A percentile compares a stretch with the other conserved stretches of the same genome.
phyloP scores from a whole-genome alignment of 2,888 invertebrate genomes.

The Clunio marinus region DNA sequence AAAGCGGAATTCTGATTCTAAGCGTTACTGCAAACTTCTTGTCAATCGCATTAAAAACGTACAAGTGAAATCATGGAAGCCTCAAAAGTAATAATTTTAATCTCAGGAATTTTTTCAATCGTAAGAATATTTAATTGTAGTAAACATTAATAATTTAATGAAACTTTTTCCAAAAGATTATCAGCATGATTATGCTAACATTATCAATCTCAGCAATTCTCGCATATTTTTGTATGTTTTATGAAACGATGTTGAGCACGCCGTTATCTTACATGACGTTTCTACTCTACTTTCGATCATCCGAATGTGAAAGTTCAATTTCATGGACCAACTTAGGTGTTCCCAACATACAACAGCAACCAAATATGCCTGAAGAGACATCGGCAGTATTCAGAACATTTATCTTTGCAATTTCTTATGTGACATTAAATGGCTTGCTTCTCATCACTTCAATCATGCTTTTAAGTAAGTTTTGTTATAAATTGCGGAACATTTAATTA shows the following conservation, averaged over 20 bases:
- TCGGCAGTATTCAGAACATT: background rate
- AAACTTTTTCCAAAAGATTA: background rate
- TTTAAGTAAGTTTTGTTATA: background rate
- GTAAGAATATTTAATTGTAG: background rate
- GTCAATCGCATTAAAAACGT: too few species aligned
- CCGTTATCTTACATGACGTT: slow-evolving; percentile 2
- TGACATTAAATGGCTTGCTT: background rate
- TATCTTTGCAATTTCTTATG: background rate
- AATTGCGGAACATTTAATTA: background rate
- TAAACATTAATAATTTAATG: background rate
- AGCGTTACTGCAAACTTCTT: too few species aligned
- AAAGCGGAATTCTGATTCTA: too few species aligned
- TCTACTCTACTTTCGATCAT: slow-evolving; percentile 15
- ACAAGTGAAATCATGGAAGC: too few species aligned
- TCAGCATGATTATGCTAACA: background rate
- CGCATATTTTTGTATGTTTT: background rate
- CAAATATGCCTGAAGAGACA: background rate
- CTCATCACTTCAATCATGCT: background rate
- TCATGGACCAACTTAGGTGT: background rate
- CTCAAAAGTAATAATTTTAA: background rate
- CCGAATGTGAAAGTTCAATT: background rate
- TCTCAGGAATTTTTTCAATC: background rate
- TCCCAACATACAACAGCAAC: background rate
- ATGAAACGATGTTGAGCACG: background rate
- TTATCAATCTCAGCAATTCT: background rate